Conservation (phyloP, 2,888 invertebrate species). For the Cerceris ruficornis region DNA sequence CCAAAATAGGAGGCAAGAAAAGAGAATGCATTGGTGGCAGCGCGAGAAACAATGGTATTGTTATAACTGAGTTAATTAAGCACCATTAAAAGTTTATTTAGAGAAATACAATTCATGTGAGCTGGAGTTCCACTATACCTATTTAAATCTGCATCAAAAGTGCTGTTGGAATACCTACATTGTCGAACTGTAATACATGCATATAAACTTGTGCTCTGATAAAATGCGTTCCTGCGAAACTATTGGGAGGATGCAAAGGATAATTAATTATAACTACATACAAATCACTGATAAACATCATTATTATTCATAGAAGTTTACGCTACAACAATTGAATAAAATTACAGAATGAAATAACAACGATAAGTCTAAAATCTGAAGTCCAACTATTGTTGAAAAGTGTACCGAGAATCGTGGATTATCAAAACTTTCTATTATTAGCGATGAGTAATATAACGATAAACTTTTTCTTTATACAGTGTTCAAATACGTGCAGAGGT, state of each 20-base stretch:
- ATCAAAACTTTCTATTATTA: not conserved
- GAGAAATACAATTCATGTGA: no score
- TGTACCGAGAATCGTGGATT: no score
- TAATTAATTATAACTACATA: not conserved
- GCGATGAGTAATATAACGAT: not conserved
- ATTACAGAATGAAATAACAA: conserved; percentile 46
- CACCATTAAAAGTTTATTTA: no score
- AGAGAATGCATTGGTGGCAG: no score
- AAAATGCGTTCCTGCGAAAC: not conserved
- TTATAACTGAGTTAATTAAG: no score
- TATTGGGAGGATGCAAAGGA: not conserved
- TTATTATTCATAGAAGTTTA: conserved; percentile 44
- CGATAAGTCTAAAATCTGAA: conserved; percentile 10
- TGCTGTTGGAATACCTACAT: no score
- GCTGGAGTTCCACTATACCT: no score
- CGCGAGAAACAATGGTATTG: no score
- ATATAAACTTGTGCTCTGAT: no score
- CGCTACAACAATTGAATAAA: conserved; percentile 43
- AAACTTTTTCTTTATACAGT: not conserved
- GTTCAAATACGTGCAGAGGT: not conserved
- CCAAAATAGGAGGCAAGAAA: no score
- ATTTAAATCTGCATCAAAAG: no score
- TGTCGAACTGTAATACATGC: no score
- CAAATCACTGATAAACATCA: conserved; percentile 25
- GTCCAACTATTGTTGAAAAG: not conserved